These are phyloP conservation scores for Lontra canadensis DNA, from an alignment of 2,113 vertebrate species.

Conservation along the genomic window DNA sequence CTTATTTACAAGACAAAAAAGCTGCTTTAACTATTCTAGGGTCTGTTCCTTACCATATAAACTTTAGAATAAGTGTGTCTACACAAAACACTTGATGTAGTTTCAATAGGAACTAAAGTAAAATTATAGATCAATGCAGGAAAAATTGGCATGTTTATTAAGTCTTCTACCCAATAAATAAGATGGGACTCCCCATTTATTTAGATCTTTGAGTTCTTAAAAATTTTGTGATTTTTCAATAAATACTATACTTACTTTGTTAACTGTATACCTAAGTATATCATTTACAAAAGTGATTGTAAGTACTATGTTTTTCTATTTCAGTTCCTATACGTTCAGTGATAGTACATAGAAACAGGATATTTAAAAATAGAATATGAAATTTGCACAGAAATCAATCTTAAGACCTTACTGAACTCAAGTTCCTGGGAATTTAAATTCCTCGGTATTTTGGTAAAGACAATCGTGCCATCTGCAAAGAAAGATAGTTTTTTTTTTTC, in stretches of 20 bases:
- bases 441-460: background rate
- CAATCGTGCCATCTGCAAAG: background rate
- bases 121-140: background rate
- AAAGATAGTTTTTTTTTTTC: background rate
- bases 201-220: background rate
- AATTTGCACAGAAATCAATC: background rate
- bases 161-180: background rate
- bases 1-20: background rate
- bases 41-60: background rate
- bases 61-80: background rate
- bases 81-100: background rate
- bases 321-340: background rate
- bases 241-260: background rate
- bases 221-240: background rate
- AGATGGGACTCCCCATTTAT: background rate
- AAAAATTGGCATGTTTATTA: background rate
- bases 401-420: background rate
- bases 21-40: background rate
- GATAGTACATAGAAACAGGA: background rate
- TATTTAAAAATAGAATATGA: background rate
- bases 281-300: background rate
- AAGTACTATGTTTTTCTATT: background rate
- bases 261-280: background rate
- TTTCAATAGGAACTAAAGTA: background rate
- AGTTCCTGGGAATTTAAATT: background rate